A percentile compares a stretch with the other conserved stretches of the same genome.
Evolutionary conservation across 1,140 invertebrate genomes (phyloP).

Genomic region (Atta cephalotes): DNA sequence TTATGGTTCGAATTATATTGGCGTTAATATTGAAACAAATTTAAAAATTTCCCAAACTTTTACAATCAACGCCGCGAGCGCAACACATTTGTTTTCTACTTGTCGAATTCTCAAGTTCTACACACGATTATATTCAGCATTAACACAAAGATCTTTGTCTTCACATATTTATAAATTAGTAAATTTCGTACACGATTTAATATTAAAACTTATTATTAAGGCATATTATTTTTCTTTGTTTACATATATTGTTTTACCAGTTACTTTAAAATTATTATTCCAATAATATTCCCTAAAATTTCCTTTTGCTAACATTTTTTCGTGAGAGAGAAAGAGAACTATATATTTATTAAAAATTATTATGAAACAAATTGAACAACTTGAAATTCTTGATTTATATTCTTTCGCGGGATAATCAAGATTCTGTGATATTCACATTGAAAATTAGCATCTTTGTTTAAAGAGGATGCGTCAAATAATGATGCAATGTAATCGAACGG

Average conservation of each 20-base stretch:
- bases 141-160: background rate
- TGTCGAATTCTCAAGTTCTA: background rate
- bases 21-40: background rate
- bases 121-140: background rate
- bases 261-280: background rate
- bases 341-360: background rate
- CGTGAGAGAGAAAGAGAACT: background rate
- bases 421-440: background rate
- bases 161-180: background rate
- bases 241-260: background rate
- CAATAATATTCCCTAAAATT: background rate
- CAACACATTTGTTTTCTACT: background rate
- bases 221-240: background rate
- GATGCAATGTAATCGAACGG: constrained; percentile 8
- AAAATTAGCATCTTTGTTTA: constrained; percentile 17
- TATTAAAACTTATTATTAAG: background rate
- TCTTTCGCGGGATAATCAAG: background rate
- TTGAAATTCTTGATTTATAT: background rate
- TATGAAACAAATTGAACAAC: background rate
- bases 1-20: background rate
- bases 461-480: constrained; percentile 29
- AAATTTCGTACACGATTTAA: background rate
- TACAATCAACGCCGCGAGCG: background rate
- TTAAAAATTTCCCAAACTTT: background rate
- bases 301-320: background rate